Evolutionary conservation across 2,888 invertebrate species (phyloP).

Genomic region (Acronicta aceris): DNA sequence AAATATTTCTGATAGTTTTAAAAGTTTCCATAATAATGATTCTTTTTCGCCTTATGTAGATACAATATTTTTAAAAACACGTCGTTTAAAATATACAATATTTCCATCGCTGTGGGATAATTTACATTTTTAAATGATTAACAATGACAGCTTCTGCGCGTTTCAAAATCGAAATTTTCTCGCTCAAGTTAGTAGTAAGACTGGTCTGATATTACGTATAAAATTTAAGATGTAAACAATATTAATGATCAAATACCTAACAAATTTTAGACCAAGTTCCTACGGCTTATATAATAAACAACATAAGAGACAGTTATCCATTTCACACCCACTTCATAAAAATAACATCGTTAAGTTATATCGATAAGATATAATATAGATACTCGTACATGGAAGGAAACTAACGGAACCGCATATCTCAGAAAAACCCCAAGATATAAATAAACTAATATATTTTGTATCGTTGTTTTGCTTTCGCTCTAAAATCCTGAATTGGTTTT

Average conservation of each 20-base stretch:
- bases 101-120: neutral
- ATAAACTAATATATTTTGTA: conserved; percentile 11
- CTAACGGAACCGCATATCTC: conserved; percentile 37
- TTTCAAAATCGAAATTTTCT: neutral
- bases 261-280: conserved; percentile 7
- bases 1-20: too few species aligned
- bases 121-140: neutral
- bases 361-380: too few species aligned
- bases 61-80: too few species aligned
- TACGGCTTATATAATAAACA: conserved; percentile 6
- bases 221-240: neutral
- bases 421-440: conserved; percentile 32
- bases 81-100: neutral
- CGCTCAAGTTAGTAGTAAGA: neutral
- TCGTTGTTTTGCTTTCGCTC: conserved; percentile 2
- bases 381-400: conserved; percentile 9
- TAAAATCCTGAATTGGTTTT: conserved; percentile 7
- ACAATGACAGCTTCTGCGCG: neutral
- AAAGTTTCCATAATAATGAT: too few species aligned
- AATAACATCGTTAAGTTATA: neutral
- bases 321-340: conserved; percentile 15
- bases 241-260: neutral
- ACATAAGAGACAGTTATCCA: conserved; percentile 1
- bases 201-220: neutral
- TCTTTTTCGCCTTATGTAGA: too few species aligned